Base-by-base conservation (phyloP, 2,113 vertebrate genomes). In the Gopherus flavomarginatus region DNA sequence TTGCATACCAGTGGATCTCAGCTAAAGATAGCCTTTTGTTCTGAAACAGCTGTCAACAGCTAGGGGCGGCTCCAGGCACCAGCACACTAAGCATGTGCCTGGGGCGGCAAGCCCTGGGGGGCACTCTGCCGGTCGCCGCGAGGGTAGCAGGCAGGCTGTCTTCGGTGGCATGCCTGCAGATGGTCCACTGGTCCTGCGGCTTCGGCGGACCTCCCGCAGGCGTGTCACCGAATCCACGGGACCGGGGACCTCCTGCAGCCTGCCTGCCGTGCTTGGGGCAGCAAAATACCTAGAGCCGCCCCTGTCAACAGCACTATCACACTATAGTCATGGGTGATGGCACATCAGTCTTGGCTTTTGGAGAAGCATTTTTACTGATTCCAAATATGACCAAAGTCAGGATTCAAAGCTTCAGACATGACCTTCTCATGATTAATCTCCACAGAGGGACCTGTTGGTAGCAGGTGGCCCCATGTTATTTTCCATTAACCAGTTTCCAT, bases 401-500 rank as follows among this genome's bases (percentile, higher is more conserved):
- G 27, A 83, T 2, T 44, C 26, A 35, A 38, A 85, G 21, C 47
- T 86, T 52, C 49, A 96, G 56, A 44, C 26, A 53, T 50, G 49
- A 53, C 29, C 81, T 95, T 62, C 91, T 94, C 81, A 4, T 3
- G n/a, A 11, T 93, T 96, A 86, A 94, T 90, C 56, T 26, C 56
- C 50, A 89, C 16, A 35, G 31, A 82, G 54, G 78, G 93, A 2
- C 16, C 85, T 86, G 59, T 50, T 90, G 35, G 6, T 80, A 96
- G 59, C n/a, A 89, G 69, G 83, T 90, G 75, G 42, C 86, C 26
- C 24, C 8, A 57, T 57, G 56, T 95, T 35, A 89, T 96, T 94
- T 93, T 90, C 83, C 42, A 77, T 79, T 79, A 95, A 94, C 81
- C 81, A 95, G 88, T 87, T 77, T 86, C 65, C 50, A 47, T 53